phyloP scores from a whole-genome alignment of 2,113 vertebrate genomes.

The Kobus ellipsiprymnus region DNA sequence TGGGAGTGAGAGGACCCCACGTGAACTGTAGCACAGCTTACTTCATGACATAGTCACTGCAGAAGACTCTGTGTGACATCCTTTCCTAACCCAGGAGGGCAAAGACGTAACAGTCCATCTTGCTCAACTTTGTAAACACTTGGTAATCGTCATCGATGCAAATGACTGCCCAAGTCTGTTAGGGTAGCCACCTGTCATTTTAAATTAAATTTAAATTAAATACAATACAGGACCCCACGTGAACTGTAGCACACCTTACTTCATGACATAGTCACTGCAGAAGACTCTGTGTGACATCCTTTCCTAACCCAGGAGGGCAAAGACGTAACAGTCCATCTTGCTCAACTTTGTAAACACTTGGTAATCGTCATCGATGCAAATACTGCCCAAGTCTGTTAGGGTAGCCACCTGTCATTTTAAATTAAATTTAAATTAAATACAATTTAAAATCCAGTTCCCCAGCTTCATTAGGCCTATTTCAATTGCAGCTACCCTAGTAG shows the following conservation, averaged over 20 bases:
- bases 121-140: background rate
- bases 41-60: background rate
- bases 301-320: background rate
- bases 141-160: too few species aligned
- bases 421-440: background rate
- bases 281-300: background rate
- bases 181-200: background rate
- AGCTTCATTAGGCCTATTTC: background rate
- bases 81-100: background rate
- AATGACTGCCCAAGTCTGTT: background rate
- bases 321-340: background rate
- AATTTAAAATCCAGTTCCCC: background rate
- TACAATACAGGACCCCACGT: accelerated
- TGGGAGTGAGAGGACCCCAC: accelerated
- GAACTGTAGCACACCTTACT: background rate
- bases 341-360: background rate
- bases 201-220: background rate
- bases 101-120: background rate
- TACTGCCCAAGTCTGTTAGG: too few species aligned
- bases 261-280: background rate
- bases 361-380: background rate
- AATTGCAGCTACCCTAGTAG: background rate
- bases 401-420: background rate
- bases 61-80: background rate
- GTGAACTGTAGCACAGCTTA: too few species aligned